These are phyloP conservation scores for Cromileptes altivelis DNA, from an alignment of 2,113 vertebrate species.

Conservation along the genomic window DNA sequence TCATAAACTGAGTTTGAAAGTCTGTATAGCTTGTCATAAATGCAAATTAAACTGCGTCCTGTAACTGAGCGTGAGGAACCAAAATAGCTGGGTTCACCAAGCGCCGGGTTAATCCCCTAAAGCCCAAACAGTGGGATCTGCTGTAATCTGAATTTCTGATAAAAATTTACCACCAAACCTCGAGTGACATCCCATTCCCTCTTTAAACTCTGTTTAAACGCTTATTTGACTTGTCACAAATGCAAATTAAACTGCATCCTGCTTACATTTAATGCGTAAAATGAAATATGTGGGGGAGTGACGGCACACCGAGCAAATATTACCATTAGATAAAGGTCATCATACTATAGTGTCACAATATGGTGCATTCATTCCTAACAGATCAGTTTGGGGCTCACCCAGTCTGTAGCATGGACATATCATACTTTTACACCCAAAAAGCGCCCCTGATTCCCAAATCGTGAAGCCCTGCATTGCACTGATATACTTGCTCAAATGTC, in stretches of 20 bases:
- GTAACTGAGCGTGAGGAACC: background rate
- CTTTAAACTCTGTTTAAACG: background rate
- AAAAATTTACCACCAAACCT: background rate
- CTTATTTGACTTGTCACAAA: background rate
- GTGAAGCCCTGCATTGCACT: background rate
- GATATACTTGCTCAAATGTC: background rate
- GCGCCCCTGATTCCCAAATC: background rate
- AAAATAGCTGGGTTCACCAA: background rate
- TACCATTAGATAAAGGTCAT: conserved; percentile 14
- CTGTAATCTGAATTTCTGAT: background rate
- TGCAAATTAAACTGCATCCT: background rate
- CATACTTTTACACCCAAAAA: background rate
- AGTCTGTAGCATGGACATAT: background rate
- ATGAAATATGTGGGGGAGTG: background rate
- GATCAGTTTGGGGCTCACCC: background rate
- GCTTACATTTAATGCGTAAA: background rate
- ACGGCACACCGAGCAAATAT: background rate
- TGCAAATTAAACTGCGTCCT: background rate
- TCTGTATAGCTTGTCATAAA: background rate
- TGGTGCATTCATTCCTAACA: background rate
- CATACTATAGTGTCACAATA: background rate
- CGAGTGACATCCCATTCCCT: background rate
- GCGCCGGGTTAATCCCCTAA: background rate
- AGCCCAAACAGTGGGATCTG: background rate
- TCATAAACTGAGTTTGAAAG: background rate